Evolutionary conservation across 2,888 invertebrate species (phyloP), one percentile per base, ranked within the genome.

Genomic region (Noctua janthe): DNA sequence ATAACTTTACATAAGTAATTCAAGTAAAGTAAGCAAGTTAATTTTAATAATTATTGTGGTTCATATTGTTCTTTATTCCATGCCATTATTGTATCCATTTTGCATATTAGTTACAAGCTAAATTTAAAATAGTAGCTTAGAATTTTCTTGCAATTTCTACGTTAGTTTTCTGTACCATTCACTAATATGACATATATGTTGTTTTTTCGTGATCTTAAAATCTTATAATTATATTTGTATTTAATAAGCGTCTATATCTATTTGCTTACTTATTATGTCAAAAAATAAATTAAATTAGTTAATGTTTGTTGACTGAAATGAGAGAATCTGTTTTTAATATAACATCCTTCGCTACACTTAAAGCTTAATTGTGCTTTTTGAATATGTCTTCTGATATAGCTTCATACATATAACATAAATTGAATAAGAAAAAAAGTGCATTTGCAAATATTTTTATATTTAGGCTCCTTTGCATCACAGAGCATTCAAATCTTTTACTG

Each of bases 221-320:
- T 64, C 6, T 20, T 59, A 64, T n/a, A 66, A 49, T 66, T 17
- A 29, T 51, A 35, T 71, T 62, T 20, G 29, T 67, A 67, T 66
- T 15, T 71, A 56, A 17, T 69, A 29, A 51, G 13, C 7, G 0
- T 64, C 2, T 54, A 3, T 59, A 39, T 72, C 1, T 67, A 43
- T 67, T 51, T 72, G 59, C 5, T 8, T 35, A 8, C 51, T 59
- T 47, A 1, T 17, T 71, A 5, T 35, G 54, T 13, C 23, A 43
- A n/a, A 29, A 51, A 29, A 59, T 56, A 29, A 29, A 29, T 29
- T 29, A 29, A 29, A 15, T 59, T 23, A 62, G 10, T 64, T 15
- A 49, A n/a, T 15, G 64, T 66, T 81, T 49, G 13, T 43, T 76
- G 75, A 75, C 43, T 81, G 49, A 81, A 54, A 81, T 20, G 10